Conservation (phyloP, 2,888 invertebrate species). For the Alsophila aescularia region DNA sequence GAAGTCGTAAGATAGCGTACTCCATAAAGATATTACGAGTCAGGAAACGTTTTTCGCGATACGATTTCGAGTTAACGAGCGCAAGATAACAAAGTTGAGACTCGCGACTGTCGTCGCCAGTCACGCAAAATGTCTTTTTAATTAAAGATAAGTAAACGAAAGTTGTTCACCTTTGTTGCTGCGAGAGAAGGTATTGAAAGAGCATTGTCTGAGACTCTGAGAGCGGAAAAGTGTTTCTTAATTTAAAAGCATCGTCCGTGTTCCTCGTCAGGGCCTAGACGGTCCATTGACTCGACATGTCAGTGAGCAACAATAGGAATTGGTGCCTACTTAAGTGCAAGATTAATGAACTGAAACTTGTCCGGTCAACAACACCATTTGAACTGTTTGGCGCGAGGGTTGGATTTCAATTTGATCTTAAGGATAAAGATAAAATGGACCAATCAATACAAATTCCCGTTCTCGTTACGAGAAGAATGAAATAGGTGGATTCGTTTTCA, state of each 20-base stretch:
- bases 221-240: conserved; percentile 20
- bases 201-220: conserved; percentile 32
- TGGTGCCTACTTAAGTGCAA: conserved; percentile 32
- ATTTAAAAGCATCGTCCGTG: conserved; percentile 25
- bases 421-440: conserved; percentile 13
- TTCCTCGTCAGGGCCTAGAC: conserved; percentile 26
- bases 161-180: conserved; percentile 33
- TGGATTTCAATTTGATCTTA: conserved; percentile 35
- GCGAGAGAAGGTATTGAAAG: conserved; percentile 29
- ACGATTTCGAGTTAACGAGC: conserved; percentile 34
- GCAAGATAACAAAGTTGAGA: conserved; percentile 23
- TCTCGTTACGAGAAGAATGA: too few relatives aligned
- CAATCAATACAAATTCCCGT: conserved; percentile 6
- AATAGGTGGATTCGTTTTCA: too few relatives aligned
- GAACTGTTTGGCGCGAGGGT: conserved; percentile 22
- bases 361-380: conserved; percentile 40
- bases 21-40: conserved; percentile 35
- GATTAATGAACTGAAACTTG: conserved; percentile 51
- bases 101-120: conserved; percentile 9
- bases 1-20: conserved; percentile 48
- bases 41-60: conserved; percentile 38
- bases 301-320: conserved; percentile 23
- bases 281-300: conserved; percentile 31
- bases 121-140: conserved; percentile 19
- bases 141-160: conserved; percentile 25